Evolutionary conservation across 2,888 invertebrate genomes (phyloP).

Genomic region (Leptopilina myrica): DNA sequence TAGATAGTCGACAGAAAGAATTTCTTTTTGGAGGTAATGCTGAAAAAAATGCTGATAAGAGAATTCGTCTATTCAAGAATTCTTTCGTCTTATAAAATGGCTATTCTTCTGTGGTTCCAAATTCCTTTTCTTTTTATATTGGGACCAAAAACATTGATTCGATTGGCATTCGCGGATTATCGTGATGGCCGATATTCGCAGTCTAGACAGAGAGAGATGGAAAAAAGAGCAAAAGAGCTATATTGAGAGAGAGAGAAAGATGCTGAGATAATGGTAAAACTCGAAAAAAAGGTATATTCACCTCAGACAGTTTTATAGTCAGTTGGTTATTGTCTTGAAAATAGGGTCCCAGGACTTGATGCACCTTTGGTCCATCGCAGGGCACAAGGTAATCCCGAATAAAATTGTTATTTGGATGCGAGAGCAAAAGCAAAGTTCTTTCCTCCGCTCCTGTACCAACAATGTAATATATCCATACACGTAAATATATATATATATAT

Average conservation of each 20-base stretch:
- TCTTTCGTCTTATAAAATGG: too few species aligned
- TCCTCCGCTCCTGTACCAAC: constrained; percentile 53
- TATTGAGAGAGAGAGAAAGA: neutral
- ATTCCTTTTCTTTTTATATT: too few species aligned
- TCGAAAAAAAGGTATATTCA: constrained; percentile 46
- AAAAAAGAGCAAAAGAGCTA: too few species aligned
- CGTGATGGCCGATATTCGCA: constrained; percentile 16
- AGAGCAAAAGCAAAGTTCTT: constrained; percentile 42
- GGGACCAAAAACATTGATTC: constrained; percentile 19
- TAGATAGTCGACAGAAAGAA: too few species aligned
- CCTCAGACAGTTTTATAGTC: constrained; percentile 65
- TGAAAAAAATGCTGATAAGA: too few species aligned
- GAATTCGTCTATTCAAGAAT: too few species aligned
- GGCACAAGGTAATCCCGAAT: constrained; percentile 47
- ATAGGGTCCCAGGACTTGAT: constrained; percentile 45
- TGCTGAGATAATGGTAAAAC: constrained; percentile 42
- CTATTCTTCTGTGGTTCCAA: too few species aligned
- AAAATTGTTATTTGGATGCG: constrained; percentile 36
- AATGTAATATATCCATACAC: constrained; percentile 55
- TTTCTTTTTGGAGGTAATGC: too few species aligned
- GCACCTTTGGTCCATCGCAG: constrained; percentile 28
- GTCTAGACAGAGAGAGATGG: constrained; percentile 33
- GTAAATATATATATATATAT: neutral
- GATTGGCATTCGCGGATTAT: constrained; percentile 43
- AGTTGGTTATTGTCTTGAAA: constrained; percentile 65